These are phyloP conservation scores for Ceuthmochares aereus DNA, from an alignment of 2,113 vertebrate genomes.

Conservation along the genomic window DNA sequence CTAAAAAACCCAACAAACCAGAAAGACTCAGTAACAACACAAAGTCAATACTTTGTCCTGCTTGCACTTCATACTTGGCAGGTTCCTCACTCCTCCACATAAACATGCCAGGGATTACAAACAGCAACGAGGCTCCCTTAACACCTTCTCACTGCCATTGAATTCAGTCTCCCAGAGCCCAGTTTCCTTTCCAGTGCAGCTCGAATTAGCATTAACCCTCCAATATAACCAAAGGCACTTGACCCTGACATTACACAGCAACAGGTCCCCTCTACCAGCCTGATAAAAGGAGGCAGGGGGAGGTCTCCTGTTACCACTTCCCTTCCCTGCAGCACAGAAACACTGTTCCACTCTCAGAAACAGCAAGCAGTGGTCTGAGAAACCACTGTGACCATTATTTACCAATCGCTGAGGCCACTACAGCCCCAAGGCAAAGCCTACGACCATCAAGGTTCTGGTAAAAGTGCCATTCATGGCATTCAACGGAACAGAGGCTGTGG, in stretches of 20 bases:
- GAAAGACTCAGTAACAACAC: neutral
- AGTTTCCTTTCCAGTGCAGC: neutral
- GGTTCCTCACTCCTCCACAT: neutral
- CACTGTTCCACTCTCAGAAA: neutral
- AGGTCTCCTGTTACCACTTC: neutral
- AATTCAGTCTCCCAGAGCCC: neutral
- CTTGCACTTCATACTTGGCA: neutral
- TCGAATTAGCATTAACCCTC: neutral
- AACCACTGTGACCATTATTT: slow-evolving; percentile 35
- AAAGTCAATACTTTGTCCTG: neutral
- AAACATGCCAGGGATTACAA: rapidly evolving
- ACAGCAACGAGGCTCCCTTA: neutral
- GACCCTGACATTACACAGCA: neutral
- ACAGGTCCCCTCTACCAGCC: neutral
- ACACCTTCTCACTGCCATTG: neutral
- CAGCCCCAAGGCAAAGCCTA: neutral
- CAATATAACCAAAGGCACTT: rapidly evolving
- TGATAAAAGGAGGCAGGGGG: neutral
- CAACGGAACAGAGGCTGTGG: neutral
- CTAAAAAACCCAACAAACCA: neutral
- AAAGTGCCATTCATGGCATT: neutral
- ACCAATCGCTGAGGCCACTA: slow-evolving; percentile 20
- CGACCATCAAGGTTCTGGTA: neutral
- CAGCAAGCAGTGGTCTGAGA: slow-evolving; percentile 11
- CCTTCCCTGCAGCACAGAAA: neutral